Evolutionary conservation across 2,113 vertebrate genomes (phyloP), one percentile per base, ranked within the genome.

Genomic region (Ptychochromis oligacanthus): DNA sequence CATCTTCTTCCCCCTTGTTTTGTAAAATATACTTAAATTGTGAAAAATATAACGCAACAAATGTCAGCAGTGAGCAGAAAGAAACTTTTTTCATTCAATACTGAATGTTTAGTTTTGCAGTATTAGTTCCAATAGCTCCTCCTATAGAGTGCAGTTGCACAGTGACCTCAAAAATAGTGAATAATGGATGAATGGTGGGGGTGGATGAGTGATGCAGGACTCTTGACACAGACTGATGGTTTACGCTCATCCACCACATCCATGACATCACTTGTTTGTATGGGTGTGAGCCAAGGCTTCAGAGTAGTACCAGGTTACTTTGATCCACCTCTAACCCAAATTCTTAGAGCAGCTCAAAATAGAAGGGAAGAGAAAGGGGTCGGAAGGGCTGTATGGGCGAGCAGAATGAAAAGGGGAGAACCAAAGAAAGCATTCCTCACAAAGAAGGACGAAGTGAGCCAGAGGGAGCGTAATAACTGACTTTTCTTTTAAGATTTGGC

Each of bases 351-450:
- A 46, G 82, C 49, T 79, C 81, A 82, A 82, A 82, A 80, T 62
- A 67, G 58, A 75, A 75, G 40, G 46, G n/a, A 82, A 75, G 18
- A 79, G 74, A 81, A 65, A 75, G 28, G 65, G 38, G 24, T 34
- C 31, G 17, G 60, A 60, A 56, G 26, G 79, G 57, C 75, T 20
- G 31, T 6, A 52, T 75, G 57, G 81, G 60, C 65, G 4, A 72
- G 81, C 82, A 64, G 64, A 82, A 77, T 62, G 80, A 60, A 76
- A 31, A 56, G 31, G 28, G 56, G 38, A 49, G 67, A 61, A 82
- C 86, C 86, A 88, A 88, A 86, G 85, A 90, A 84, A 89, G 77
- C 75, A 75, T 90, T 86, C 81, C 77, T 80, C 22, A 81, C 83
- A 77, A 77, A 91, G 70, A 59, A 79, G 64, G 80, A 76, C 46